These are phyloP conservation scores for Mimas tiliae DNA, from an alignment of 2,888 invertebrate species.

Conservation along the genomic window DNA sequence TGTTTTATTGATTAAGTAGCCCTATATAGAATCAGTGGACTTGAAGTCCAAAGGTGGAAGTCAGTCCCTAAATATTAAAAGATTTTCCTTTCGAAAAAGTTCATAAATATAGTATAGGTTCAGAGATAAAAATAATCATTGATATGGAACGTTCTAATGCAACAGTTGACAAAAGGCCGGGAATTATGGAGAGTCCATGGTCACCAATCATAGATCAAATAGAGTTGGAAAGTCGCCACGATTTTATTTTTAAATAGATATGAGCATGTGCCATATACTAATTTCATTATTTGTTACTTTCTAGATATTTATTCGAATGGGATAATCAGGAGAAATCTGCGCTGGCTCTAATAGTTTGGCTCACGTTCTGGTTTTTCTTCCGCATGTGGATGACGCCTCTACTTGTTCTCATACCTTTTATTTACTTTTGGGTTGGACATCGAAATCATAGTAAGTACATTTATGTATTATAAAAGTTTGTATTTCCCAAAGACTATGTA, in stretches of 20 bases:
- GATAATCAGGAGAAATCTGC: constrained; percentile 69
- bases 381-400: constrained; percentile 76
- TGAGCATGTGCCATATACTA: no score
- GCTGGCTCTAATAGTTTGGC: constrained; percentile 64
- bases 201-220: no score
- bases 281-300: constrained; percentile 29
- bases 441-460: constrained; percentile 57
- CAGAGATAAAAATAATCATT: no score
- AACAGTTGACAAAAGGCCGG: no score
- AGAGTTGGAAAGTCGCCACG: no score
- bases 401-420: constrained; percentile 60
- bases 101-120: no score
- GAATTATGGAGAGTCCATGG: no score
- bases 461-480: background rate
- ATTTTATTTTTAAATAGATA: no score
- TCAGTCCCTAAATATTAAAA: background rate
- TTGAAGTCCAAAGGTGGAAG: background rate
- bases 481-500: no score
- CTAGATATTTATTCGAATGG: constrained; percentile 74
- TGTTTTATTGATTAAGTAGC: constrained; percentile 2
- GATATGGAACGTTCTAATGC: no score
- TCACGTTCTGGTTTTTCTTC: constrained; percentile 73
- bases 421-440: constrained; percentile 65
- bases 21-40: background rate
- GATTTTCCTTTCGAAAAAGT: no score